phyloP scores from a whole-genome alignment of 2,797 vertebrate genomes.

The Sebastes baramenuke region DNA sequence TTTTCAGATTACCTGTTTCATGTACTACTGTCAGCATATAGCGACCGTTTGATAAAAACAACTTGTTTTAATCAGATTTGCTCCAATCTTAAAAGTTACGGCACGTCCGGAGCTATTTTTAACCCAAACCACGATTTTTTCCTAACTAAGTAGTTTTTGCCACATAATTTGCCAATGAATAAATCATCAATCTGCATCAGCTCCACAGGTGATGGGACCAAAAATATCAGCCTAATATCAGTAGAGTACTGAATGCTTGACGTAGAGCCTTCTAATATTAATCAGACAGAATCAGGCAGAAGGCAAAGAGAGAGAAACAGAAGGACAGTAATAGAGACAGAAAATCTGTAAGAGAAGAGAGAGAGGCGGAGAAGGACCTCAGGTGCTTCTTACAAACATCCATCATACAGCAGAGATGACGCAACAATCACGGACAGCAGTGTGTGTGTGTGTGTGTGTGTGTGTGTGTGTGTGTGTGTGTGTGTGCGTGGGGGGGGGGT shows the following conservation, averaged over 20 bases:
- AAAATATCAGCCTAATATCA: neutral
- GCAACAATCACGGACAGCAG: constrained; percentile 5
- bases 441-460: neutral
- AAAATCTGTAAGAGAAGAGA: neutral
- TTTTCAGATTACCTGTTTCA: no score
- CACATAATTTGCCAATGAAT: neutral
- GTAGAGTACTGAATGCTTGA: neutral
- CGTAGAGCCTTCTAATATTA: neutral
- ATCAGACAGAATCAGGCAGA: neutral
- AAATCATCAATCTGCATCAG: neutral
- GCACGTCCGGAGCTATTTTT: no score
- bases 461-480: neutral
- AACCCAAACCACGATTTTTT: no score
- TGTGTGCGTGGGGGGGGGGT: neutral
- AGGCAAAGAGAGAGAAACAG: neutral
- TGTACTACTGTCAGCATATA: no score
- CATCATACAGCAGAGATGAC: constrained; percentile 6
- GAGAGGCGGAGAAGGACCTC: neutral
- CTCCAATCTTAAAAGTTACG: no score
- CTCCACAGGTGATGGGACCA: neutral
- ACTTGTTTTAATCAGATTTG: no score
- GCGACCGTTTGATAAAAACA: no score
- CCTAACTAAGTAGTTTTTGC: no score
- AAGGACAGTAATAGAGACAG: neutral
- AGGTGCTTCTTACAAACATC: constrained; percentile 2